Evolutionary conservation across 2,113 vertebrate species (phyloP).

Genomic region (Serinus canaria): DNA sequence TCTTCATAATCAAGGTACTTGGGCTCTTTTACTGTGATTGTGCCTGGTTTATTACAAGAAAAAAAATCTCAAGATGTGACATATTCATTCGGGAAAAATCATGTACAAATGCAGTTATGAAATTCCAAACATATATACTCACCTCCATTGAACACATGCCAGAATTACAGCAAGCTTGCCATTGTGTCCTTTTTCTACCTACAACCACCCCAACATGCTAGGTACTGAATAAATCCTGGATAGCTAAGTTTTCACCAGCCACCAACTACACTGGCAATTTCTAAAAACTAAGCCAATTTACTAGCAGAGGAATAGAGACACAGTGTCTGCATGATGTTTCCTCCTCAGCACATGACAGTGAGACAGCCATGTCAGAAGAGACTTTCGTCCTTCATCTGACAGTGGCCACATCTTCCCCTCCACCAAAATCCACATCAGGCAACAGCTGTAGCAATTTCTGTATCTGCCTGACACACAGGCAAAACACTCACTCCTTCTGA

Average conservation of each 20-base stretch:
- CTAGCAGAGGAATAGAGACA: background rate
- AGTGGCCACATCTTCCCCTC: background rate
- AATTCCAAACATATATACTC: background rate
- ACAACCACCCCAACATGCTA: background rate
- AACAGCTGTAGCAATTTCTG: background rate
- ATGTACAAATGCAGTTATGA: background rate
- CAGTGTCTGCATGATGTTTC: background rate
- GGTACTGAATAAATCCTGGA: background rate
- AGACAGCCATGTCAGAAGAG: background rate
- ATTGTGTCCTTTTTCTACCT: background rate
- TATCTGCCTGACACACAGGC: background rate
- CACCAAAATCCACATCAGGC: background rate
- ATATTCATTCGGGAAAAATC: background rate
- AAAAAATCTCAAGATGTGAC: background rate
- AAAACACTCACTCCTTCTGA: background rate
- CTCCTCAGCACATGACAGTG: background rate
- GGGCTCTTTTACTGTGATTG: slow-evolving; percentile 82
- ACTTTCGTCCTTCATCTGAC: background rate
- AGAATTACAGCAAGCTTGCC: background rate
- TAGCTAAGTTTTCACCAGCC: background rate
- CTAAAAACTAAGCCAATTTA: background rate
- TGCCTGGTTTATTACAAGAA: slow-evolving; percentile 72
- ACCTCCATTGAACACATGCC: background rate
- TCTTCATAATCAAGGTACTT: slow-evolving; percentile 84
- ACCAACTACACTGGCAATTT: background rate